phyloP scores from a whole-genome alignment of 2,113 vertebrate genomes.

The Toxotes jaculatrix region DNA sequence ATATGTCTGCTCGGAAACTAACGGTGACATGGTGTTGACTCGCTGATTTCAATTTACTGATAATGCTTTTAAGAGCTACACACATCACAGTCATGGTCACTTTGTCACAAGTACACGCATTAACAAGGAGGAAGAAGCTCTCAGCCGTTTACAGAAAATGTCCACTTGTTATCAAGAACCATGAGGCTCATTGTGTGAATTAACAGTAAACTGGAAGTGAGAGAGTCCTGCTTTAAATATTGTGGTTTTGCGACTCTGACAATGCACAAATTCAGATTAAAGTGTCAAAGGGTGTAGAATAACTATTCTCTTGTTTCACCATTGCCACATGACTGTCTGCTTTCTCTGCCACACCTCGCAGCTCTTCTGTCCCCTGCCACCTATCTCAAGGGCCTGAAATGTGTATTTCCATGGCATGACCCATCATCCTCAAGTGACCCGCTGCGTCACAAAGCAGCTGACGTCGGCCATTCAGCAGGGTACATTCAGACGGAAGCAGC shows the following conservation, averaged over 20 bases:
- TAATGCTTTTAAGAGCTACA: slow-evolving; percentile 12
- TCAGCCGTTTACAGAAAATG: slow-evolving; percentile 5
- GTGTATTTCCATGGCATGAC: slow-evolving; percentile 48
- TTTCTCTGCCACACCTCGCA: slow-evolving; percentile 31
- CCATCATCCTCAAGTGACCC: slow-evolving; percentile 30
- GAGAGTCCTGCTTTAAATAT: slow-evolving; percentile 10
- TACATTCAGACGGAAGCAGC: slow-evolving; percentile 9
- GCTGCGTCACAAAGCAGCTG: slow-evolving; percentile 25
- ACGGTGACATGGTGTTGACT: slow-evolving; percentile 44
- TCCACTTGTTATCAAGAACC: background rate
- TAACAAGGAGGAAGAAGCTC: background rate
- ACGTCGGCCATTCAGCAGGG: slow-evolving; percentile 28
- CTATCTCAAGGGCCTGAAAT: slow-evolving; percentile 18
- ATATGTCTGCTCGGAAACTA: slow-evolving; percentile 43
- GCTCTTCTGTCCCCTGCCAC: slow-evolving; percentile 1
- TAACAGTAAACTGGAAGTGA: slow-evolving; percentile 17
- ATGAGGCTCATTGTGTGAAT: background rate
- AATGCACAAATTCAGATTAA: background rate
- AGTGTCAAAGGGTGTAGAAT: background rate
- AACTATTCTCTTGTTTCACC: background rate
- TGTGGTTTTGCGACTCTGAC: background rate
- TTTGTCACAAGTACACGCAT: background rate
- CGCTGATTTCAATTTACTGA: slow-evolving; percentile 35
- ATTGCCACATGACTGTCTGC: background rate
- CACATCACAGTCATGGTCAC: background rate